phyloP scores from a whole-genome alignment of 1,140 invertebrate genomes.

The Onthophagus taurus region DNA sequence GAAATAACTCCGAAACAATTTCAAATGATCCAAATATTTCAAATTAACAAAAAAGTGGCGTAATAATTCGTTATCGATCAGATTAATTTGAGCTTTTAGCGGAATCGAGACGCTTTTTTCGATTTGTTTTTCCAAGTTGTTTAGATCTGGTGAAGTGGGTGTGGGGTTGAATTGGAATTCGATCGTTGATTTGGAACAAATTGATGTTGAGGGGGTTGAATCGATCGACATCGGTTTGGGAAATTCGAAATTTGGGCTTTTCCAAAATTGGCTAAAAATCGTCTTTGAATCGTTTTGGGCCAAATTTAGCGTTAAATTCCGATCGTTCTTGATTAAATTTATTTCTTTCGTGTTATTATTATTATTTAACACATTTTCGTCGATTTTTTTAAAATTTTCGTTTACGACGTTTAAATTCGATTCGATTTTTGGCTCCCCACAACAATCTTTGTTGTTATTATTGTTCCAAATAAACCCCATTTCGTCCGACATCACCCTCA shows the following conservation, averaged over 20 bases:
- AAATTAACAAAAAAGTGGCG: slow-evolving; percentile 58
- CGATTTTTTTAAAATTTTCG: background rate
- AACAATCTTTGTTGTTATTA: background rate
- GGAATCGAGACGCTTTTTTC: slow-evolving; percentile 56
- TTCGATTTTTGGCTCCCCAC: no score
- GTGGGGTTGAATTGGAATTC: slow-evolving; percentile 22
- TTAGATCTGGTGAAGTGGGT: background rate
- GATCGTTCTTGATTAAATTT: background rate
- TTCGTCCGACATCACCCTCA: slow-evolving; percentile 34
- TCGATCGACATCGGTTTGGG: slow-evolving; percentile 27
- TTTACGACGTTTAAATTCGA: background rate
- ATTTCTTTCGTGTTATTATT: no score
- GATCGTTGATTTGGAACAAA: slow-evolving; percentile 20
- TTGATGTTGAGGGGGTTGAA: slow-evolving; percentile 28
- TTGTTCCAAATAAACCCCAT: slow-evolving; percentile 18
- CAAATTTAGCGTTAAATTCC: slow-evolving; percentile 9
- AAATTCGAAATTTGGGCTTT: slow-evolving; percentile 17
- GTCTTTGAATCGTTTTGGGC: background rate
- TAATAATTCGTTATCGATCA: slow-evolving; percentile 60
- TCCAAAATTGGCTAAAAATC: slow-evolving; percentile 5
- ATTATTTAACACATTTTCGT: background rate
- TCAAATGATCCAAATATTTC: slow-evolving; percentile 57
- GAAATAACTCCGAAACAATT: slow-evolving; percentile 60
- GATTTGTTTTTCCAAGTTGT: slow-evolving; percentile 24
- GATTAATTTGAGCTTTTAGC: slow-evolving; percentile 52